These are phyloP conservation scores for Gobiocypris rarus DNA, from an alignment of 2,113 vertebrate species.

Conservation along the genomic window DNA sequence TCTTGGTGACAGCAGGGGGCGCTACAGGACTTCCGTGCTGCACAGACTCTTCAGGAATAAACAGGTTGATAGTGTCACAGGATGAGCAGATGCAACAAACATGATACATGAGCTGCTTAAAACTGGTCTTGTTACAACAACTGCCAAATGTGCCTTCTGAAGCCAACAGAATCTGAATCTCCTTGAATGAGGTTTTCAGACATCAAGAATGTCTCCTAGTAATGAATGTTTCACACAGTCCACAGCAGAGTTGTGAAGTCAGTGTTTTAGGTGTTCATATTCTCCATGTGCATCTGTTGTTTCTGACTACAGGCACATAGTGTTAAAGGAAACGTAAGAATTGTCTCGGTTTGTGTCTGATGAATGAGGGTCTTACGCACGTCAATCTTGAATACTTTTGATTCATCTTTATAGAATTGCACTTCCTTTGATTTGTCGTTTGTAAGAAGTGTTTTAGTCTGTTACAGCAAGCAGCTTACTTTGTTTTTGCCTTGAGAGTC, in stretches of 20 bases:
- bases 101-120: background rate
- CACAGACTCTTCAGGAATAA: background rate
- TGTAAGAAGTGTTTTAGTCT: background rate
- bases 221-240: slow-evolving; percentile 8
- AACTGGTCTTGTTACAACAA: background rate
- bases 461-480: background rate
- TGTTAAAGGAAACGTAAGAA: slow-evolving; percentile 13
- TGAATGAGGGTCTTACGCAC: background rate
- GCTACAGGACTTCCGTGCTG: background rate
- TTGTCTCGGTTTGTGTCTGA: background rate
- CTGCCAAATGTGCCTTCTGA: slow-evolving; percentile 8
- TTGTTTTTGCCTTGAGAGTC: background rate
- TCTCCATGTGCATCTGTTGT: background rate
- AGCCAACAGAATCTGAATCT: background rate
- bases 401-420: background rate
- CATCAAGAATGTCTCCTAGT: slow-evolving; percentile 7
- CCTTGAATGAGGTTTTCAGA: background rate
- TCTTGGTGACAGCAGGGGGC: slow-evolving; percentile 46
- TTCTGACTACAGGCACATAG: background rate
- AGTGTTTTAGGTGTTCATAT: background rate
- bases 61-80: background rate
- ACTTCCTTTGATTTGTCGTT: slow-evolving; percentile 8
- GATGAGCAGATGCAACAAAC: slow-evolving; percentile 9
- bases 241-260: background rate
- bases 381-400: background rate